These are phyloP conservation scores for Carpatolechia fugitivella DNA, from an alignment of 2,888 invertebrate genomes.

Conservation along the genomic window DNA sequence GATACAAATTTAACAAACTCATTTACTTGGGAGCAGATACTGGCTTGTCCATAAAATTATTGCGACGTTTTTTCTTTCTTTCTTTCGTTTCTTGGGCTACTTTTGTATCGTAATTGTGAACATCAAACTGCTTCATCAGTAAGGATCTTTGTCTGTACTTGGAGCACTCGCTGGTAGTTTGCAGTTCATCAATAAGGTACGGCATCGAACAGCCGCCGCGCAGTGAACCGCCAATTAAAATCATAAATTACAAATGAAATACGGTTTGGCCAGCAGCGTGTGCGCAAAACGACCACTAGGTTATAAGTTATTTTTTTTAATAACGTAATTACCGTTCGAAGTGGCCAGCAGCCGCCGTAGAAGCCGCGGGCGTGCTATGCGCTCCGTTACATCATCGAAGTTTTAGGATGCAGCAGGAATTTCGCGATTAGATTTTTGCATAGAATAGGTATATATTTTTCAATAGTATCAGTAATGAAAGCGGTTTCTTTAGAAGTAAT, in stretches of 20 bases:
- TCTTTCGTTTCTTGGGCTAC: too few relatives aligned
- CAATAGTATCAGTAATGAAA: too few relatives aligned
- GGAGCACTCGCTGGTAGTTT: neutral
- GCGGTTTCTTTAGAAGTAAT: too few relatives aligned
- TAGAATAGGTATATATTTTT: too few relatives aligned
- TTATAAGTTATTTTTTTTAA: slow-evolving; percentile 44
- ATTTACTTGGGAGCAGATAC: too few relatives aligned
- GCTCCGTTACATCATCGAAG: neutral
- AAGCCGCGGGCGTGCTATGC: neutral
- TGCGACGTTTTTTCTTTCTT: too few relatives aligned
- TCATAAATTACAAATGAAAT: slow-evolving; percentile 51
- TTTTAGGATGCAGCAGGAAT: neutral
- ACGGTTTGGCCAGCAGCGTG: slow-evolving; percentile 17
- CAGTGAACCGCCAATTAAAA: slow-evolving; percentile 44
- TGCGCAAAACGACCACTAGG: slow-evolving; percentile 38
- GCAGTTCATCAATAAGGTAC: slow-evolving; percentile 20
- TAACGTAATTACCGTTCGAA: slow-evolving; percentile 45
- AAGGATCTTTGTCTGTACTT: neutral
- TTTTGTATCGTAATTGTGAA: too few relatives aligned
- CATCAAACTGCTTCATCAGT: neutral
- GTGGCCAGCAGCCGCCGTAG: slow-evolving; percentile 19
- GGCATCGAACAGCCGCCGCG: slow-evolving; percentile 18
- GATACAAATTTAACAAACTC: too few relatives aligned
- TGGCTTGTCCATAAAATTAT: too few relatives aligned
- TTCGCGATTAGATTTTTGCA: too few relatives aligned